phyloP scores from a whole-genome alignment of 2,888 invertebrate genomes.

The Dasysyrphus tricinctus region DNA sequence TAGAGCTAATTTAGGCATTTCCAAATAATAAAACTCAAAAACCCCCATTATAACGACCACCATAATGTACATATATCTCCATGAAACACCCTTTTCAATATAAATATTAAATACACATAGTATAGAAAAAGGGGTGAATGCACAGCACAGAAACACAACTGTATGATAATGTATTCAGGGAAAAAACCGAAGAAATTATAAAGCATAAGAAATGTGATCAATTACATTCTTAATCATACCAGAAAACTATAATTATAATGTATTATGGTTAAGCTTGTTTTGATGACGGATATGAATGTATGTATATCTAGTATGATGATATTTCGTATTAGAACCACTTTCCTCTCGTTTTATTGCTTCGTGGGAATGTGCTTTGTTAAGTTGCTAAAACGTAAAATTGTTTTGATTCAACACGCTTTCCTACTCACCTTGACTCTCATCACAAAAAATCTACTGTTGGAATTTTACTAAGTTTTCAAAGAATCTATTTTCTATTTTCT shows the following conservation, averaged over 20 bases:
- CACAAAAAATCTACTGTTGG: neutral
- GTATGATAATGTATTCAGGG: neutral
- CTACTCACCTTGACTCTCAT: neutral
- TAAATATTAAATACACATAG: too few relatives aligned
- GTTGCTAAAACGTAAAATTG: neutral
- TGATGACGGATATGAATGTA: too few relatives aligned
- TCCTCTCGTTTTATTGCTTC: neutral
- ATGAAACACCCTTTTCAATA: too few relatives aligned
- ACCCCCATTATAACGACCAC: too few relatives aligned
- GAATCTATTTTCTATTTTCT: neutral
- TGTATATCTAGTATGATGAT: constrained; percentile 12
- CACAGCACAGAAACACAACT: neutral
- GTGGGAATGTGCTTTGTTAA: neutral
- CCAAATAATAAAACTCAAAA: too few relatives aligned
- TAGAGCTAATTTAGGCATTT: too few relatives aligned
- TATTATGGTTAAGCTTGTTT: constrained; percentile 8
- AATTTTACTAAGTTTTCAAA: neutral
- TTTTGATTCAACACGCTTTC: neutral
- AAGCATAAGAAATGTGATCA: constrained; percentile 3
- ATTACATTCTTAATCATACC: constrained; percentile 18
- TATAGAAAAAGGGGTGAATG: constrained; percentile 16
- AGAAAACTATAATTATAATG: constrained; percentile 14
- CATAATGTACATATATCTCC: too few relatives aligned
- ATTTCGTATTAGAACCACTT: constrained; percentile 6
- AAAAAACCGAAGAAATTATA: constrained; percentile 12